phyloP scores from a whole-genome alignment of 2,797 vertebrate species.

The Gymnoscopelus microlampas region DNA sequence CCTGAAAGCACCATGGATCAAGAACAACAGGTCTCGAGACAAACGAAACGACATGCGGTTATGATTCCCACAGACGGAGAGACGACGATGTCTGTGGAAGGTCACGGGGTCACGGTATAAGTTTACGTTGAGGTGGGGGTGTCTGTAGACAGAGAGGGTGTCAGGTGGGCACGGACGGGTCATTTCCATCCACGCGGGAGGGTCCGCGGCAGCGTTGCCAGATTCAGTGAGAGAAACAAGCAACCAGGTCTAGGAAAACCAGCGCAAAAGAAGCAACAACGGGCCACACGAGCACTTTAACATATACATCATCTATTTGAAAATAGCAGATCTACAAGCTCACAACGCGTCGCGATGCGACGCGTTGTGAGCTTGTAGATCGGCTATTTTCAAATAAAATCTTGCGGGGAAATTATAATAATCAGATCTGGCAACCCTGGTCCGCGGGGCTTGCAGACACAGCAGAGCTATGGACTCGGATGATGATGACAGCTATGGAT shows the following conservation, averaged over 20 bases:
- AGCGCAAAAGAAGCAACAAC: no score
- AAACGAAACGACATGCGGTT: conserved; percentile 27
- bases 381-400: no score
- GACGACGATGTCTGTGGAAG: conserved; percentile 16
- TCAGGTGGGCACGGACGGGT: conserved; percentile 60
- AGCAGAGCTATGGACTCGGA: conserved; percentile 47
- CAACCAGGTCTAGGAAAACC: no score
- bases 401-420: no score
- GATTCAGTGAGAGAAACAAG: no score
- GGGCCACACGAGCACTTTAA: no score
- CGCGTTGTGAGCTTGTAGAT: no score
- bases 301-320: no score
- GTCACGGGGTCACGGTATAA: conserved; percentile 39
- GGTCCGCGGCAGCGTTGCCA: background rate
- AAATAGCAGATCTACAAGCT: no score
- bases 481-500: conserved; percentile 40
- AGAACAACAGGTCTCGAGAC: conserved; percentile 59
- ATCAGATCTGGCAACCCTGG: no score
- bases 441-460: conserved; percentile 13
- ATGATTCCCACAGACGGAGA: conserved; percentile 18
- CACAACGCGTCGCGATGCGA: no score
- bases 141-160: conserved; percentile 56
- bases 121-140: conserved; percentile 27
- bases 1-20: conserved; percentile 70
- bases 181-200: conserved; percentile 64